Conservation (phyloP, 2,888 invertebrate species). For the Nephrotoma guestfalica region DNA sequence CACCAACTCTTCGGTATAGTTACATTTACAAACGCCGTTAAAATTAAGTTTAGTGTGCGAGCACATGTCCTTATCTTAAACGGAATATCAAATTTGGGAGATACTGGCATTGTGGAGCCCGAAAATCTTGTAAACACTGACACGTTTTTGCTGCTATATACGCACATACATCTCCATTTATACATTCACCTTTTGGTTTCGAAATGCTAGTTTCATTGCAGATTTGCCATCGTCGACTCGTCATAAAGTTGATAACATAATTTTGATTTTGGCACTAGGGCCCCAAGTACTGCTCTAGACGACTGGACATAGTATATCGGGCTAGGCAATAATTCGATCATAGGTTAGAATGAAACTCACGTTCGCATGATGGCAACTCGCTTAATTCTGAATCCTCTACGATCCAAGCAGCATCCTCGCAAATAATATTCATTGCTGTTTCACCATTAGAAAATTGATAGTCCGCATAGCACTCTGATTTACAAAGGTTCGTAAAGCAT, state of each 20-base stretch:
- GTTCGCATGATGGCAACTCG: conserved; percentile 44
- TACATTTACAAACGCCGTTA: conserved; percentile 63
- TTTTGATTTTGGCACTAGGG: conserved; percentile 59
- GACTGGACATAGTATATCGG: no score
- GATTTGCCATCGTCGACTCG: conserved; percentile 49
- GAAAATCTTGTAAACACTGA: conserved; percentile 55
- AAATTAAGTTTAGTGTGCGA: conserved; percentile 48
- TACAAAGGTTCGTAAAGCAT: conserved; percentile 35
- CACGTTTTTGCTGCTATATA: conserved; percentile 65
- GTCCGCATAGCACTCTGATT: conserved; percentile 33
- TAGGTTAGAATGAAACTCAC: conserved; percentile 30
- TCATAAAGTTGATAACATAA: conserved; percentile 57
- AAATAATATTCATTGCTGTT: conserved; percentile 31
- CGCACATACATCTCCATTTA: conserved; percentile 65
- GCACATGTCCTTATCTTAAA: conserved; percentile 39
- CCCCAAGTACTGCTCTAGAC: conserved; percentile 56
- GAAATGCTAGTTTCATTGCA: conserved; percentile 55
- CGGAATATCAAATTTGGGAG: neutral
- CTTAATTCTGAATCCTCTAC: conserved; percentile 32
- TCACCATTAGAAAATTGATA: conserved; percentile 41
- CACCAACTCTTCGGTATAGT: conserved; percentile 41
- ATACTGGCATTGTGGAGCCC: conserved; percentile 25
- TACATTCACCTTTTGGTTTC: conserved; percentile 54
- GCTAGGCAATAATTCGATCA: no score
- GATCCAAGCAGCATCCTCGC: conserved; percentile 36